Conservation (phyloP, 2,888 invertebrate species). For the Noctua janthina region DNA sequence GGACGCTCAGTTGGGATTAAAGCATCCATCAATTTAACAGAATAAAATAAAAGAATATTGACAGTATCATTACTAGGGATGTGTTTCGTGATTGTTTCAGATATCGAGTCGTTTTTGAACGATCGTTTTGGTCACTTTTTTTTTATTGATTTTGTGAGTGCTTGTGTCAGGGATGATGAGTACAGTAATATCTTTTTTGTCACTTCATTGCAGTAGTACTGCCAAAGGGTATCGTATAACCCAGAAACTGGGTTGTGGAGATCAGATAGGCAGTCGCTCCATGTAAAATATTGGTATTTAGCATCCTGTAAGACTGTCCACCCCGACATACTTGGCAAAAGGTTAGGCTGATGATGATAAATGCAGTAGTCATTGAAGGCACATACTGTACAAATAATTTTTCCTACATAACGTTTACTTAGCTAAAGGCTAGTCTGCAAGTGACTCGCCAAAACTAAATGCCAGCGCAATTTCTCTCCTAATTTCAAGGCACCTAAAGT, state of each 20-base stretch:
- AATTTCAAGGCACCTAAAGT: conserved; percentile 42
- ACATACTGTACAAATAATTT: neutral
- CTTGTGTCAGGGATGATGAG: too few species aligned
- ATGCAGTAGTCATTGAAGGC: neutral
- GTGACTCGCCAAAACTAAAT: conserved; percentile 23
- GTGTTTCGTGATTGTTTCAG: conserved; percentile 23
- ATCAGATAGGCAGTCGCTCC: neutral
- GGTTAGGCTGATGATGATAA: neutral
- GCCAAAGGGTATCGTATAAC: neutral
- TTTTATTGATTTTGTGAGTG: neutral
- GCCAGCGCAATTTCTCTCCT: conserved; percentile 4
- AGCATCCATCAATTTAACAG: conserved; percentile 47
- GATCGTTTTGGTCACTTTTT: neutral
- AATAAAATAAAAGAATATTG: conserved; percentile 44
- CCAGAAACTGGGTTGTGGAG: neutral
- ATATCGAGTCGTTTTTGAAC: conserved; percentile 1
- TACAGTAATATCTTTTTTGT: neutral
- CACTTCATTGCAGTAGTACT: neutral
- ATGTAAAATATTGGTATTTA: neutral
- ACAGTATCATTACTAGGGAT: conserved; percentile 22
- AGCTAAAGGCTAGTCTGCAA: neutral
- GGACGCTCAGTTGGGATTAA: conserved; percentile 50
- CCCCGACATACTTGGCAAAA: too few species aligned
- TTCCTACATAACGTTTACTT: neutral
- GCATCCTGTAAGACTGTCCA: neutral